Evolutionary conservation across 2,797 vertebrate genomes (phyloP), one percentile per base, ranked within the genome.

Genomic region (Acipenser oxyrinchus): DNA sequence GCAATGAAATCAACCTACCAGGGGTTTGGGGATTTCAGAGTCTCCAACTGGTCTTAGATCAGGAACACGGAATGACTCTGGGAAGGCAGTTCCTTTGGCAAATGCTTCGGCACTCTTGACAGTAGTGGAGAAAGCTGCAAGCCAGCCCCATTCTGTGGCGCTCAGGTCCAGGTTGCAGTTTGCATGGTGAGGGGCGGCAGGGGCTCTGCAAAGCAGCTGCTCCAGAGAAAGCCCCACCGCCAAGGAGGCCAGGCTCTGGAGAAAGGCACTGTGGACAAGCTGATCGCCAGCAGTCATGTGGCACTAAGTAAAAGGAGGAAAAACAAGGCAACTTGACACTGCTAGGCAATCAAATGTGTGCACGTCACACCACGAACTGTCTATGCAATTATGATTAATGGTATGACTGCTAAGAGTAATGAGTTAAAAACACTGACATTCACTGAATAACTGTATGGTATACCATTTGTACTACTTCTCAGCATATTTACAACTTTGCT

Each of bases 231-330:
- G 72, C 1, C 90, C 89, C 1, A 89, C 81, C 0, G 87, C 73
- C 66, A 92, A 69, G 4, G 89, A 86, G 64, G 87, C 77, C 72
- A 92, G 75, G 66, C 87, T 91, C 81, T 92, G 90, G 70, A 92
- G 81, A 77, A 91, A 92, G 75, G 81, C 76, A 73, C 90, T 92
- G 83, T 92, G 89, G 70, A 90, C 83, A 6, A 92, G 83, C 80
- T 92, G 90, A 72, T 92, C 88, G 6, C 90, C 90, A 0, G 85
- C 81, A 62, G 80, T 79, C 61, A 92, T 87, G 0, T 90, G 89
- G 74, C 78, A 83, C 88, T 91, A 80, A 51, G 65, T 50, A 8
- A 15, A 65, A 50, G 6, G 9, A 6, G n/a, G 52, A 55, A 10
- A 55, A 55, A n/a, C 9, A 10, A 55, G 7, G n/a, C 53, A 55